Evolutionary conservation across 2,888 invertebrate species (phyloP), one percentile per base, ranked within the genome.

Genomic region (Drosophila greeni): DNA sequence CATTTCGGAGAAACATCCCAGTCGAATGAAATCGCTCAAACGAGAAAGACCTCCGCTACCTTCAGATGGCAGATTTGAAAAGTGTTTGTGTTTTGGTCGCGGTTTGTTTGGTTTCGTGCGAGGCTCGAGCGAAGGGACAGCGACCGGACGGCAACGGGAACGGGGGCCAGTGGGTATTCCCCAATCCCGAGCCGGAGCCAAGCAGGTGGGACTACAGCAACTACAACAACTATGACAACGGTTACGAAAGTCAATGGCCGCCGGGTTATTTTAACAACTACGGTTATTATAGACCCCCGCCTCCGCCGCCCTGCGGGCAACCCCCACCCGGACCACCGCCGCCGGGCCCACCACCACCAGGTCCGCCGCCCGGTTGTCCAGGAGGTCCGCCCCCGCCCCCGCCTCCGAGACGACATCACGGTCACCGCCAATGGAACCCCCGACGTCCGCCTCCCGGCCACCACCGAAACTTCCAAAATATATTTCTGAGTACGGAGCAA

Each of bases 391-490:
- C 53, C 0, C 56, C 56, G 16, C 62, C 53, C 0, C 54, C 47
- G 3, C 24, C 34, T 0, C 33, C 29, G 0, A 3, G 40, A 23
- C 23, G 29, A 20, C 26, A 20, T 0, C 54, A 54, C 8, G 47
- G 48, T 8, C 18, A 36, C n/a, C 43, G 29, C 11, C 51, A 6
- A 5, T 59, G 59, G 59, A 14, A 48, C 12, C 67, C 67, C 9
- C 68, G 33, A 9, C 67, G 52, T 18, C 69, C 69, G 5, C 67
- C 42, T 1, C 34, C 49, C 11, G 36, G 53, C 12, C 43, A 69
- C 12, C 75, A 79, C 52, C 66, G 60, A 6, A 61, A 77, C 39
- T 83, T 83, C 56, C 71, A 58, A 4, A 48, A 53, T 1, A 74
- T 83, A 42, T 83, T 73, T 31, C 65, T 72, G 24, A 54, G 67